Evolutionary conservation across 2,113 vertebrate species (phyloP), one percentile per base, ranked within the genome.

Genomic region (Tamias sibiricus): DNA sequence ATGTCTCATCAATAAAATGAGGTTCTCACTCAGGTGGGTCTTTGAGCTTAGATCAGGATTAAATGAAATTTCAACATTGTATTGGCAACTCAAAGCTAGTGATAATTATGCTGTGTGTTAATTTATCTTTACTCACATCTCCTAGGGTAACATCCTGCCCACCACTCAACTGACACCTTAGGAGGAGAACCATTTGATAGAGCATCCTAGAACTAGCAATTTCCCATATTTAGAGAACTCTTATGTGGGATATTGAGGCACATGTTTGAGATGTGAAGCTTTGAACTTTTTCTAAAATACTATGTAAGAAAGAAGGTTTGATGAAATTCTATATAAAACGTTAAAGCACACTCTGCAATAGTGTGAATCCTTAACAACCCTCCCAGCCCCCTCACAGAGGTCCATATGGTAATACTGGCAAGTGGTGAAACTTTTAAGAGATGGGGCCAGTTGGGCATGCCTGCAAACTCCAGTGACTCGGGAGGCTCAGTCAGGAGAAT

Each of bases 41-140:
- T 83, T 59, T 54, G 30, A 59, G 64, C 57, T 19, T 59, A 32
- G 13, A 92, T 40, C 8, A 11, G 26, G 8, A 0, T 79, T 87
- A 71, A 76, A 0, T 83, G 22, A 94, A 84, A n/a, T 37, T n/a
- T 24, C 40, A 59, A 75, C 7, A 74, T 3, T 59, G 17, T 37
- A 59, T 8, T 79, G 42, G 32, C 35, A 64, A 76, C 76, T 75
- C 19, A 64, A 52, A 52, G 28, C 3, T 42, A 69, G 6, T 8
- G 54, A 81, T 22, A 40, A 28, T 68, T 17, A 17, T 47, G 20
- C 10, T 59, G 10, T 20, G 42, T 59, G 59, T 44, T 71, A 76
- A 82, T 42, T 91, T 76, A 82, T 81, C 22, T 91, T 89, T 72
- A 59, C 20, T 93, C 28, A 42, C 68, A 94, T 35, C 19, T 80